A percentile compares a stretch with the other conserved stretches of the same genome.
Conservation (phyloP, 2,113 vertebrate genomes). For the Triplophysa rosa region DNA sequence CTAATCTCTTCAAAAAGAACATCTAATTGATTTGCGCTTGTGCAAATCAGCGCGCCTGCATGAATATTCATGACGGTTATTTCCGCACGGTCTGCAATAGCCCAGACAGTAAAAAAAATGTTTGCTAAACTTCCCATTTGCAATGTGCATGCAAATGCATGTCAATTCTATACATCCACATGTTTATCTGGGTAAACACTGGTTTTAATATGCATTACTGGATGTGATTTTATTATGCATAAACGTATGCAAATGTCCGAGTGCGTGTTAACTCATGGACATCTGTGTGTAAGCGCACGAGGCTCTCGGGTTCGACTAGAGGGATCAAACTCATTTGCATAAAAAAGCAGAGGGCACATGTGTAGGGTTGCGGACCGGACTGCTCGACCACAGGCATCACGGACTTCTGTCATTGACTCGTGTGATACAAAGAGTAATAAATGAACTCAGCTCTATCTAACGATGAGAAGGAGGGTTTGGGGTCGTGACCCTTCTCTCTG, state of each 20-base stretch:
- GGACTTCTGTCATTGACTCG: conserved; percentile 45
- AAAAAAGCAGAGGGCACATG: conserved; percentile 68
- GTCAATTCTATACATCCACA: not conserved
- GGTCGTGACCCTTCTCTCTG: conserved; percentile 61
- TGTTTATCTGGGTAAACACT: conserved; percentile 22
- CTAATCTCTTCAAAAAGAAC: conserved; percentile 47
- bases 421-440: conserved; percentile 58
- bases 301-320: conserved; percentile 31
- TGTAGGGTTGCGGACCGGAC: conserved; percentile 58
- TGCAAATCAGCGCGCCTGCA: conserved; percentile 58
- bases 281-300: conserved; percentile 14
- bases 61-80: conserved; percentile 59
- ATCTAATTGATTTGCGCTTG: conserved; percentile 43
- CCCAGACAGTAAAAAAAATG: conserved; percentile 1
- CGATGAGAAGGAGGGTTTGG: conserved; percentile 56
- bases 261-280: conserved; percentile 11
- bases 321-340: conserved; percentile 60
- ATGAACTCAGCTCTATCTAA: conserved; percentile 54
- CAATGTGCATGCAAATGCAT: conserved; percentile 21
- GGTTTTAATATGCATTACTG: conserved; percentile 3
- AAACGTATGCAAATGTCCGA: conserved; percentile 1
- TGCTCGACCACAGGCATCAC: conserved; percentile 22
- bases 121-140: conserved; percentile 10
- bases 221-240: conserved; percentile 17
- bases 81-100: conserved; percentile 6